Conservation (phyloP, 2,113 vertebrate genomes). For the Rafetus swinhoei region DNA sequence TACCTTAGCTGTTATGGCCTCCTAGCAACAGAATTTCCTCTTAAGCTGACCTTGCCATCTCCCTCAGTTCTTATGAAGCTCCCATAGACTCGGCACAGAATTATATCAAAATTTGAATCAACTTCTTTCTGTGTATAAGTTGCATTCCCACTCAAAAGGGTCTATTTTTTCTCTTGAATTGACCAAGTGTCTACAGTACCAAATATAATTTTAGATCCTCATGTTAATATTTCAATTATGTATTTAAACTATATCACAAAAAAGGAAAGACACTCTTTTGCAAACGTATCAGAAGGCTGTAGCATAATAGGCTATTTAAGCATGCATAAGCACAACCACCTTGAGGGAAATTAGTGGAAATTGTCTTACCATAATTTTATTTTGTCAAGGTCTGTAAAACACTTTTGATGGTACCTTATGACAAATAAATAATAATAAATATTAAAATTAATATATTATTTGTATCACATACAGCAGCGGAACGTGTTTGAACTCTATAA, state of each 20-base stretch:
- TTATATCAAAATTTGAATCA: background rate
- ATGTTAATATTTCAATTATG: background rate
- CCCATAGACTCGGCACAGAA: background rate
- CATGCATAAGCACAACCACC: background rate
- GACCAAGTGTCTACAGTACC: background rate
- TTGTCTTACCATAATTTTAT: background rate
- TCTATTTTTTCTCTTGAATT: background rate
- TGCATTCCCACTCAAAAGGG: slow-evolving; percentile 4
- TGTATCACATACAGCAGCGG: background rate
- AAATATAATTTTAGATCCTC: background rate
- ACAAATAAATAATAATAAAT: background rate
- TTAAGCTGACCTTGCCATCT: slow-evolving; percentile 33
- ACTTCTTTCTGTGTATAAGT: background rate
- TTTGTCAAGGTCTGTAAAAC: background rate
- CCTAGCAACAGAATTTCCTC: slow-evolving; percentile 56
- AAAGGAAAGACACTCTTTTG: background rate
- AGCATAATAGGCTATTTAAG: background rate
- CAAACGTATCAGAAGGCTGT: background rate
- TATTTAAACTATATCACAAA: background rate
- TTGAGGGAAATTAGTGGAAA: background rate
- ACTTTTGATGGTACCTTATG: background rate
- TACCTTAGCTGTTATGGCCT: background rate
- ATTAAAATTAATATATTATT: background rate
- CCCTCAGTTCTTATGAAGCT: background rate
- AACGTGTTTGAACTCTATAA: background rate